Evolutionary conservation across 2,888 invertebrate genomes (phyloP).

Genomic region (Mimas tiliae): DNA sequence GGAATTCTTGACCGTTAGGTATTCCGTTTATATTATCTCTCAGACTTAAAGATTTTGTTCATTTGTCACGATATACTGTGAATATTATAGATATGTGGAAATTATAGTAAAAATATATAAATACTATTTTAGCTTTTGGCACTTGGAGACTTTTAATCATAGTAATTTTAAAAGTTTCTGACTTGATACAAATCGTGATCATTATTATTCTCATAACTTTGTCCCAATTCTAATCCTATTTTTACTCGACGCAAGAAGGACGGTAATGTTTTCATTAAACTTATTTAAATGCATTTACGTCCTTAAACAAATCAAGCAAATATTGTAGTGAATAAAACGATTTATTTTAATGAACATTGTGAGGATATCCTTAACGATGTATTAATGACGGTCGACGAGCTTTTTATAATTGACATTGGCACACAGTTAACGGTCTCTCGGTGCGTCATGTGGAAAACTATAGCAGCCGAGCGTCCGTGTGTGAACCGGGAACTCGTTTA

Average conservation of each 20-base stretch:
- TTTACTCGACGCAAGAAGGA: too few species aligned
- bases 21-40: not conserved
- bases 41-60: not conserved
- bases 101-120: too few species aligned
- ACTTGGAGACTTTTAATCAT: too few species aligned
- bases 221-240: too few species aligned
- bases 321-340: not conserved
- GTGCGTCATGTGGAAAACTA: slow-evolving; percentile 13
- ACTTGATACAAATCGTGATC: too few species aligned
- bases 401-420: slow-evolving; percentile 15
- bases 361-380: slow-evolving; percentile 13
- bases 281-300: too few species aligned
- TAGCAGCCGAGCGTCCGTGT: not conserved
- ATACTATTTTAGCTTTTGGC: too few species aligned
- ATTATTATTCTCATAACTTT: too few species aligned
- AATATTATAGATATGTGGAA: too few species aligned
- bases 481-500: not conserved
- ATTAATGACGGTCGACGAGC: not conserved
- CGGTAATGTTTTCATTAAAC: too few species aligned
- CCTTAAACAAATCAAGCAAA: not conserved
- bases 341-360: not conserved
- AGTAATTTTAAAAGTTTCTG: too few species aligned
- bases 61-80: not conserved
- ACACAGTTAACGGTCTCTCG: not conserved
- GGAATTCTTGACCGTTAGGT: not conserved